These are phyloP conservation scores for Drosophila bunnanda DNA, from an alignment of 2,888 invertebrate species.

Conservation along the genomic window DNA sequence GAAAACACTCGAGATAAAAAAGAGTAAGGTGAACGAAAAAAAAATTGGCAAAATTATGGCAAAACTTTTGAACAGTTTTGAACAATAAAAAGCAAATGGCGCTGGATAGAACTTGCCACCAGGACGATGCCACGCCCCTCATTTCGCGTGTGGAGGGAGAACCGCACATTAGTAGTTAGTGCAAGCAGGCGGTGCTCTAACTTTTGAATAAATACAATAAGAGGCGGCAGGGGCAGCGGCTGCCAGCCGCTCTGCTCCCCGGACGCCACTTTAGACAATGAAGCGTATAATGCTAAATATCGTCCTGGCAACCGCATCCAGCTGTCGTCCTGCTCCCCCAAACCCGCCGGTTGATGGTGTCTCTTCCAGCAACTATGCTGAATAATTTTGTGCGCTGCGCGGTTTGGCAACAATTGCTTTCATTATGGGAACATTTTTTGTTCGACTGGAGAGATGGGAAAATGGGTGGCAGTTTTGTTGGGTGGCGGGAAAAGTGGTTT, in stretches of 20 bases:
- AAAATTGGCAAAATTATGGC: slow-evolving; percentile 67
- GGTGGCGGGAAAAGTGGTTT: slow-evolving; percentile 24
- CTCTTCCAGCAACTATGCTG: slow-evolving; percentile 56
- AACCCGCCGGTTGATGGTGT: slow-evolving; percentile 11
- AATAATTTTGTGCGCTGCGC: slow-evolving; percentile 77
- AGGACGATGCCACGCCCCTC: slow-evolving; percentile 55
- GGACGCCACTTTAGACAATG: slow-evolving; percentile 80
- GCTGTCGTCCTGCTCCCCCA: slow-evolving; percentile 45
- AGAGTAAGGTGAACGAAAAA: slow-evolving; percentile 27
- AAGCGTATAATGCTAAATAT: slow-evolving; percentile 80
- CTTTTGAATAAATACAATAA: slow-evolving; percentile 80
- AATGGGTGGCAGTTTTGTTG: neutral
- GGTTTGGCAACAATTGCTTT: slow-evolving; percentile 81
- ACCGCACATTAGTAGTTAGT: slow-evolving; percentile 81
- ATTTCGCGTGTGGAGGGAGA: slow-evolving; percentile 39
- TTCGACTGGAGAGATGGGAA: slow-evolving; percentile 36
- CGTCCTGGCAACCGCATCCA: slow-evolving; percentile 71
- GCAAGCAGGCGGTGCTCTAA: slow-evolving; percentile 76
- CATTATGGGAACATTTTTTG: slow-evolving; percentile 72
- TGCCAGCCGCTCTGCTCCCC: slow-evolving; percentile 49
- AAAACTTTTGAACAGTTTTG: slow-evolving; percentile 75
- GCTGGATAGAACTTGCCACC: slow-evolving; percentile 70
- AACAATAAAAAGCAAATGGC: slow-evolving; percentile 79
- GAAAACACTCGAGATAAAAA: slow-evolving; percentile 22
- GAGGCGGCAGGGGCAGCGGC: slow-evolving; percentile 11